Evolutionary conservation across 2,113 vertebrate genomes (phyloP).

Genomic region (Callipepla squamata): DNA sequence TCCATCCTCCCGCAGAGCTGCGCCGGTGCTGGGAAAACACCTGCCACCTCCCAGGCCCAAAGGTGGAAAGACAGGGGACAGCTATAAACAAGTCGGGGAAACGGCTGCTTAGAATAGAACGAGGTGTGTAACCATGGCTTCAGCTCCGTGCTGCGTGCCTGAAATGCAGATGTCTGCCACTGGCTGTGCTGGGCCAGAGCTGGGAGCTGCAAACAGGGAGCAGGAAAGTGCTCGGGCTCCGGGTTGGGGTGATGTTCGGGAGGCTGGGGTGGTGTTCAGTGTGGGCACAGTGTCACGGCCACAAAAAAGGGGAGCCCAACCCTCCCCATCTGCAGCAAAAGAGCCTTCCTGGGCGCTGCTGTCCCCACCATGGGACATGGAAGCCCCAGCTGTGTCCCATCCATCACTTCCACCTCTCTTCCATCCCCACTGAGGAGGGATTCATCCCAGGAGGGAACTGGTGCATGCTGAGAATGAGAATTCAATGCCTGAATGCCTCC

Average conservation of each 20-base stretch:
- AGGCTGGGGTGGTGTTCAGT: background rate
- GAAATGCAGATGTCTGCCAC: background rate
- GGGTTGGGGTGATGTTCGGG: background rate
- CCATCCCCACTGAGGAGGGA: fast-evolving
- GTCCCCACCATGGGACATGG: background rate
- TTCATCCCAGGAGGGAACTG: background rate
- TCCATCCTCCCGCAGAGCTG: background rate
- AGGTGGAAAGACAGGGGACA: background rate
- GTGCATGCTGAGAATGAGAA: background rate
- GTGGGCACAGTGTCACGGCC: background rate
- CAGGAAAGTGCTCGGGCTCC: background rate
- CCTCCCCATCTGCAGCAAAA: background rate
- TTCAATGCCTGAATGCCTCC: background rate
- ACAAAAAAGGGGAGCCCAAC: background rate
- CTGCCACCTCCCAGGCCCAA: background rate
- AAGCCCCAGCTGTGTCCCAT: background rate
- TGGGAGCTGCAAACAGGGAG: background rate
- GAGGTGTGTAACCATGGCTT: background rate
- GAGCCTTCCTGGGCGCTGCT: background rate
- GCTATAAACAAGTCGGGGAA: background rate
- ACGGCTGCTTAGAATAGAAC: background rate
- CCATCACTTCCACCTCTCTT: background rate
- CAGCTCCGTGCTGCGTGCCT: fast-evolving
- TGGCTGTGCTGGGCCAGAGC: background rate
- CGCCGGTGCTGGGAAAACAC: background rate